Percentiles rank a stretch among this genome's conserved stretches.
Evolutionary conservation across 2,797 vertebrate genomes (phyloP).

Genomic region (Thunnus albacares): DNA sequence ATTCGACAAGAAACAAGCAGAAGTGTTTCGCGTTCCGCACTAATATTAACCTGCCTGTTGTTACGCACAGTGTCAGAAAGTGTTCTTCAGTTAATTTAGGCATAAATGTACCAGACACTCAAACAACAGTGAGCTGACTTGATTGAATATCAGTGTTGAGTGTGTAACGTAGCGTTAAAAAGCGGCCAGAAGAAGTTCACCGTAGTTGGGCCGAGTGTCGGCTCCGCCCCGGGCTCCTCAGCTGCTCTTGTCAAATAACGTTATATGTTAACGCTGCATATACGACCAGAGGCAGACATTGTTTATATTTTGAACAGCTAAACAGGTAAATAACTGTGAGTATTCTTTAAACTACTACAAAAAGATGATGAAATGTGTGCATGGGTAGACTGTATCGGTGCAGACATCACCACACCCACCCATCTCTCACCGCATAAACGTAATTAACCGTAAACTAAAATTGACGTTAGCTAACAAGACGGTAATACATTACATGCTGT

Average conservation of each 20-base stretch:
- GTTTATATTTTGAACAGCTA: not conserved
- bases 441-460: not conserved
- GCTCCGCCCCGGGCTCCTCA: slow-evolving; percentile 38
- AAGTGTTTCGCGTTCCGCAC: not conserved
- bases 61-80: accelerated
- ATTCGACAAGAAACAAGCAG: slow-evolving; percentile 48
- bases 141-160: not conserved
- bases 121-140: not conserved
- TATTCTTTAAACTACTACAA: not conserved
- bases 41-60: accelerated
- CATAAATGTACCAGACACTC: not conserved
- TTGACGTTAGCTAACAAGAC: not conserved
- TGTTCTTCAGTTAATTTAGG: not conserved
- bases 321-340: slow-evolving; percentile 26
- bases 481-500: no score
- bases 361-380: not conserved
- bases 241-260: slow-evolving; percentile 68
- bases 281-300: not conserved
- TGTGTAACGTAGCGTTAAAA: no score
- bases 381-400: accelerated
- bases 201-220: not conserved
- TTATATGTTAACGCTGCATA: no score
- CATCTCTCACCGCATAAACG: not conserved
- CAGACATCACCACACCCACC: slow-evolving; percentile 39
- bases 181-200: not conserved